Base-by-base conservation (phyloP, 2,888 invertebrate genomes). In the Gerris lacustris region DNA sequence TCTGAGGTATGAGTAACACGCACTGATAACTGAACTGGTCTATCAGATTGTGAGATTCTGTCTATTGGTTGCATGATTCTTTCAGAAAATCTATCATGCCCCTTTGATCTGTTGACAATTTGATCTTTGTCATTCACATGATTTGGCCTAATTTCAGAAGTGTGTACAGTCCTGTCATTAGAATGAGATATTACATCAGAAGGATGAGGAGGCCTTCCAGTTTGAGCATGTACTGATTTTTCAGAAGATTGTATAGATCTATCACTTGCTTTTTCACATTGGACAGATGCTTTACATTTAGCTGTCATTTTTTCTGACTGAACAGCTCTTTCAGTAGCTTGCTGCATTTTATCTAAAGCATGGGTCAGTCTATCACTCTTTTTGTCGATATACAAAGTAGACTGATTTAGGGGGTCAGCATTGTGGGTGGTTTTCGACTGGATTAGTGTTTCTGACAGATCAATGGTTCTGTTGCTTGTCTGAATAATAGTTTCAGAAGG, bases 401-500 rank as follows among this genome's bases (percentile, higher is more conserved):
- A 11, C 55, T 55, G 55, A 55, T 11, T 55, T 9, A 15, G 15
- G 15, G 5, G 15, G 15, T 55, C 55, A 55, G 55, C 5, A 9
- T 9, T 9, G 55, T 55, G 15, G 15, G 9, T 9, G 15, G 15
- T 11, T 55, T 55, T 55, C 11, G 9, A 11, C 15, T 9, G 9
- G 11, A 15, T 11, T 9, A 55, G 55, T 55, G 15, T 11, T 15
- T 55, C 55, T 15, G 55, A 55, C 9, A 15, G 55, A 15, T 55
- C 11, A 11, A 55, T 15, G 11, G 15, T 55, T 11, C 55, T 9
- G 15, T 11, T 15, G 5, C 15, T 55, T 11, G 55, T 2, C 15
- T 55, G 55, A 55, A 55, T 55, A 55, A 55, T 55, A 11, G 55
- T 55, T 55, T 55, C 55, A 55, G 11, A 55, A 55, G 55, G 55